Base-by-base conservation (phyloP, 2,888 invertebrate genomes). In the Griposia aprilina region DNA sequence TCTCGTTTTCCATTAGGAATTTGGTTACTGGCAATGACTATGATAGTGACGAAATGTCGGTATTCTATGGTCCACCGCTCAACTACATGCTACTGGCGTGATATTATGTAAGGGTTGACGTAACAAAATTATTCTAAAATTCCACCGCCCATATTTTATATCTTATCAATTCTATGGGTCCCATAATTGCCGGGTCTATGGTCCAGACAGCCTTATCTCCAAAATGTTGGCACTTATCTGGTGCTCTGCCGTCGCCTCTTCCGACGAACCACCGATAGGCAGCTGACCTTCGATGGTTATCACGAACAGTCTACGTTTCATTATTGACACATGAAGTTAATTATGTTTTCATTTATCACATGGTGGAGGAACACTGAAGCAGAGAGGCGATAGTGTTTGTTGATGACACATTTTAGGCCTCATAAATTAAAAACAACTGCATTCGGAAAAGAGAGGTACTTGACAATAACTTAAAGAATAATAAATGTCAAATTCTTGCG, bases 281-380 rank as follows among this genome's bases (percentile, higher is more conserved):
- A 30, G 26, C 73, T 80, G 86, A 76, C 88, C 86, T 88, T 87
- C 79, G 68, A 74, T 73, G 41, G 57, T 77, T 84, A 80, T 81
- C 83, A 45, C 50, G 5, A 20, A 20, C 23, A 60, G 60, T 79
- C 74, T 66, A 59, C 20, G 48, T 68, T 73, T 60, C 45, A 23
- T 50, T 77, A 57, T 76, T 65, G 73, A 83, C 55, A 74, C 63
- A 78, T 67, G 11, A 63, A 66, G 50, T 67, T 75, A 69, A 76
- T 73, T 73, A 67, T 70, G 26, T 57, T 62, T 45, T 62, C 68
- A 55, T 69, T 60, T 69, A 60, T 69, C 59, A 66, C 23, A 68
- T 23, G 50, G 6, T 60, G 41, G 41, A 73, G 30, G 15, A 36
- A 50, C 26, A 80, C 67, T 41, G n/a, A 50, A 69, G 23, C 45